Conservation (phyloP, 1,140 invertebrate species). For the Panulirus ornatus region DNA sequence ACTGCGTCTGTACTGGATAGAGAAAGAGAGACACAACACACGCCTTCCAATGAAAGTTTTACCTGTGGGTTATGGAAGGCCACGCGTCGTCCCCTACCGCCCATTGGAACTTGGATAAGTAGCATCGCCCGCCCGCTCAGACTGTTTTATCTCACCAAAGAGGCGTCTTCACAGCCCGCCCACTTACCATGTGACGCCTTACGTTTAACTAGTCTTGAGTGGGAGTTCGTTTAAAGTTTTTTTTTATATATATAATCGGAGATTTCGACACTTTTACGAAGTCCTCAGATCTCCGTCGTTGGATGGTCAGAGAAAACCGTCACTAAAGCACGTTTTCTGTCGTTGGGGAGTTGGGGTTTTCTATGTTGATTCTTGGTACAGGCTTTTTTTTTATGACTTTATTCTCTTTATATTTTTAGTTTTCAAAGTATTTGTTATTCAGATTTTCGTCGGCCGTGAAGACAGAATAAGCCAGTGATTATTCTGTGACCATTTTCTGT, state of each 20-base stretch:
- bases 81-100: constrained; percentile 52
- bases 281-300: constrained; percentile 31
- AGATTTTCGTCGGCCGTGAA: background rate
- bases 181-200: constrained; percentile 41
- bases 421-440: background rate
- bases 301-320: constrained; percentile 25
- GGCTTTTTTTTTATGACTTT: background rate
- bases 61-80: constrained; percentile 53
- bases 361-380: background rate
- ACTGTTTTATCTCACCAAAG: background rate
- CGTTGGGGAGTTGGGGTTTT: constrained; percentile 28
- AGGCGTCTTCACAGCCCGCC: constrained; percentile 28
- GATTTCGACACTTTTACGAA: constrained; percentile 9
- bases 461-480: background rate
- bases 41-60: background rate
- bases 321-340: constrained; percentile 29
- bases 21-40: no score
- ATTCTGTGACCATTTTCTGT: background rate
- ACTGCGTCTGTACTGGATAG: background rate
- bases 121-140: constrained; percentile 43
- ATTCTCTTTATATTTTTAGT: background rate
- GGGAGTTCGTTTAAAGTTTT: constrained; percentile 15
- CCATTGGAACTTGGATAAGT: constrained; percentile 62
- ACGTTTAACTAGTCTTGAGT: background rate
- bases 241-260: constrained; percentile 16